Base-by-base conservation (phyloP, 2,797 vertebrate genomes). In the Tamandua tetradactyla region DNA sequence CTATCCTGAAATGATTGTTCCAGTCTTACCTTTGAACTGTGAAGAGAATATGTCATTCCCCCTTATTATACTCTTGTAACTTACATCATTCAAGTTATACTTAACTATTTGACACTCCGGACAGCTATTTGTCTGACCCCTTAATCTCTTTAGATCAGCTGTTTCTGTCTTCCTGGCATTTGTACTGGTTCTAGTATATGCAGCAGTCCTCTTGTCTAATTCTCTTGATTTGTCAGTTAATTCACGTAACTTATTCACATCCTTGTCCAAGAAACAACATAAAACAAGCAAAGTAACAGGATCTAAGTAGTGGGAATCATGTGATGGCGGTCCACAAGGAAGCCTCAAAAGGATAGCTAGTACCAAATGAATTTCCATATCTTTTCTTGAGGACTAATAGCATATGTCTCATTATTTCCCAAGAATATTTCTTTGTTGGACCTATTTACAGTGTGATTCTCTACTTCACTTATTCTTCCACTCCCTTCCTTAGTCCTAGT, bases 211-310 rank as follows among this genome's bases (percentile, higher is more conserved):
- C 42, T 78, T 55, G 1, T 35, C 27, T 82, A 55, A 52, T 37
- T 47, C 55, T 76, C 59, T 68, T 68, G 37, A 52, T 52, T 69
- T 69, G 25, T 76, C n/a, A 71, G 66, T 69, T 72, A 87, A 52
- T 92, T 76, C 8, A 61, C 11, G 78, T 75, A 71, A 35, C 44
- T 40, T 55, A 61, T 85, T 96, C 74, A 32, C 9, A 47, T 94
- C 86, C 57, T 42, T 86, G n/a, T 94, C 62, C 84, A 84, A 88
- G 72, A 96, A 92, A 47, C 40, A 71, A 69, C 61, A 23, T 79
- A 57, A 72, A 96, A 69, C 37, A 92, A 78, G 37, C 82, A 87
- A 37, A 78, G 40, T 80, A 66, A 66, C 42, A 64, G 20, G 17
- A 55, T 81, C 37, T 72, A 90, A 93, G 18, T 55, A 55, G 79